Evolutionary conservation across 2,113 vertebrate species (phyloP).

Genomic region (Meleagris gallopavo): DNA sequence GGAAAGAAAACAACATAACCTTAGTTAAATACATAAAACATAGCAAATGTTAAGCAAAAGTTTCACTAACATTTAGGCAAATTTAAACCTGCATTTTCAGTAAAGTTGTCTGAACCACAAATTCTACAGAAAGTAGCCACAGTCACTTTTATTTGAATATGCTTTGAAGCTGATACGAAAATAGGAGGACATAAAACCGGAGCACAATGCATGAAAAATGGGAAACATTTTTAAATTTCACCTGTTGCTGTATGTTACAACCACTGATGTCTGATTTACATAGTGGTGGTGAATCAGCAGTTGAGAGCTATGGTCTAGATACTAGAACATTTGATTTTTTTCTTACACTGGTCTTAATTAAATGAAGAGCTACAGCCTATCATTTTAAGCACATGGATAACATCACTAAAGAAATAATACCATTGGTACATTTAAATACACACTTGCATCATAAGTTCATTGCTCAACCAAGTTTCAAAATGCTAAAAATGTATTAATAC

Average conservation of each 20-base stretch:
- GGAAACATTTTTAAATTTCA: not conserved
- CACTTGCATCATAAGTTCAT: not conserved
- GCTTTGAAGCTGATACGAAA: not conserved
- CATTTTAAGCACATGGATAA: not conserved
- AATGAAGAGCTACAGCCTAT: not conserved
- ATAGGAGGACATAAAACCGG: not conserved
- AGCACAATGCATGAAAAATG: not conserved
- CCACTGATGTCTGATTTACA: not conserved
- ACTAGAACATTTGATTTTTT: not conserved
- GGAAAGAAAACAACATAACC: rapidly evolving
- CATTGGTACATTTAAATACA: not conserved
- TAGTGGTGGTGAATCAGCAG: not conserved
- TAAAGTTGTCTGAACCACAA: not conserved
- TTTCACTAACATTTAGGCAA: not conserved
- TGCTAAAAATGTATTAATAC: not conserved
- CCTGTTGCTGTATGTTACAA: not conserved
- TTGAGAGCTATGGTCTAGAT: not conserved
- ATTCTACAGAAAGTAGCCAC: not conserved
- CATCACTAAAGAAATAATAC: not conserved
- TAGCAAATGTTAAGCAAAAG: not conserved
- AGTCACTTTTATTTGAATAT: not conserved
- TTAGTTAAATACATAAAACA: not conserved
- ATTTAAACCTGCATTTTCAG: not conserved
- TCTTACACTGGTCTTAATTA: not conserved
- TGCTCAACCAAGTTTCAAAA: not conserved